phyloP scores from a whole-genome alignment of 2,888 invertebrate genomes.

The Slavum lentiscoides region DNA sequence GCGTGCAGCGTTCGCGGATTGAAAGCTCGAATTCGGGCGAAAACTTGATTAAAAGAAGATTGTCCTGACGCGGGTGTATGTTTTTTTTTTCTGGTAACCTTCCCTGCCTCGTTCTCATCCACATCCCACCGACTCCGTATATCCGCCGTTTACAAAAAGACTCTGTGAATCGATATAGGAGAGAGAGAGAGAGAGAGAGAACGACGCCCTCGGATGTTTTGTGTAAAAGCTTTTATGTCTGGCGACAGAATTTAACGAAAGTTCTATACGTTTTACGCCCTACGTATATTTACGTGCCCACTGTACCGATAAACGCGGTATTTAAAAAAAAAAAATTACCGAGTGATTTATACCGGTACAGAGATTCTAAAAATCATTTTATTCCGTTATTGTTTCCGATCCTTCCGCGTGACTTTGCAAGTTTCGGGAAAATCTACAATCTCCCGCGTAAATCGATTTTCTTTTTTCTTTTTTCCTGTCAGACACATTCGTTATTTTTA shows the following conservation, averaged over 20 bases:
- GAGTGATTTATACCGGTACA: not conserved
- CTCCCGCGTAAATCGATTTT: too few relatives aligned
- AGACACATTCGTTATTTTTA: too few relatives aligned
- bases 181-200: not conserved
- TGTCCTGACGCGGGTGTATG: constrained; percentile 11
- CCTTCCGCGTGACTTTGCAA: too few relatives aligned
- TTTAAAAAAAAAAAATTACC: too few relatives aligned
- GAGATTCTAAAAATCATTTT: not conserved
- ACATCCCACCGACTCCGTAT: not conserved
- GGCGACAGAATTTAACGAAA: constrained; percentile 40
- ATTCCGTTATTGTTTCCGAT: not conserved
- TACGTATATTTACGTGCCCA: not conserved
- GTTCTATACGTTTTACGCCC: not conserved
- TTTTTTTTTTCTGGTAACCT: constrained; percentile 15
- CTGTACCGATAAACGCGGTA: not conserved
- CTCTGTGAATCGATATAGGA: constrained; percentile 37
- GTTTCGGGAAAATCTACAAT: too few relatives aligned
- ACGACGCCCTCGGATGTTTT: constrained; percentile 30
- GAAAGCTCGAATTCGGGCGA: constrained; percentile 16
- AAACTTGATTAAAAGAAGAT: constrained; percentile 45
- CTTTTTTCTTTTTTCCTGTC: too few relatives aligned
- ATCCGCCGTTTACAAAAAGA: constrained; percentile 24
- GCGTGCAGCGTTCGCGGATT: not conserved
- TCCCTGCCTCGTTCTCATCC: not conserved
- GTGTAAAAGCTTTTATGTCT: constrained; percentile 36